Conservation (phyloP, 2,113 vertebrate species). For the Lepus timidus region DNA sequence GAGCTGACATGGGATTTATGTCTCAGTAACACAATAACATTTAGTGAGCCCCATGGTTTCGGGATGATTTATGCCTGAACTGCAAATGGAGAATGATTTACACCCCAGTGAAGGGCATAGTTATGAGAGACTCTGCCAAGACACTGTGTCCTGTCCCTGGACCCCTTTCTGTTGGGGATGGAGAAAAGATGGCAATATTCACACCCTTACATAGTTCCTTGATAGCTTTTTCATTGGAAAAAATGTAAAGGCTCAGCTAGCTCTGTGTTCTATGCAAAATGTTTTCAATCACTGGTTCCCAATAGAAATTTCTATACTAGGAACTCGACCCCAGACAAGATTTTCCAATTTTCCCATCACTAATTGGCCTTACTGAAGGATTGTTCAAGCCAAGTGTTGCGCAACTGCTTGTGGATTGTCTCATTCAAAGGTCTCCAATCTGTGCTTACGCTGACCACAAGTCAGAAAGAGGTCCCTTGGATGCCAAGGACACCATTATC, state of each 20-base stretch:
- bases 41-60: conserved; percentile 4
- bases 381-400: not conserved
- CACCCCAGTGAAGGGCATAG: not conserved
- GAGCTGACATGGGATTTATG: conserved; percentile 80
- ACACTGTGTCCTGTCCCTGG: conserved; percentile 14
- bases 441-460: not conserved
- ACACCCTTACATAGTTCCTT: conserved; percentile 21
- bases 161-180: not conserved
- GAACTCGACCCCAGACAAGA: not conserved
- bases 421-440: not conserved
- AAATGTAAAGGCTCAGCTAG: conserved; percentile 21
- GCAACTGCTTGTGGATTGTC: not conserved
- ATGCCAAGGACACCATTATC: not conserved
- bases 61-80: conserved; percentile 70
- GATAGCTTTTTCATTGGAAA: conserved; percentile 60
- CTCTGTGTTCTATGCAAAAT: conserved; percentile 62
- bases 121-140: conserved; percentile 51
- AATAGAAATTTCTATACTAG: conserved; percentile 20
- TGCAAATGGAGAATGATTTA: conserved; percentile 78
- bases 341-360: not conserved
- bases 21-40: conserved; percentile 76
- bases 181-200: not conserved
- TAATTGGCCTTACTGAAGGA: not conserved
- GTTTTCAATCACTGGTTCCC: conserved; percentile 62
- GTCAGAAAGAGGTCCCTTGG: accelerated